Conservation (phyloP, 1,140 invertebrate genomes). For the Cephus cinctus region DNA sequence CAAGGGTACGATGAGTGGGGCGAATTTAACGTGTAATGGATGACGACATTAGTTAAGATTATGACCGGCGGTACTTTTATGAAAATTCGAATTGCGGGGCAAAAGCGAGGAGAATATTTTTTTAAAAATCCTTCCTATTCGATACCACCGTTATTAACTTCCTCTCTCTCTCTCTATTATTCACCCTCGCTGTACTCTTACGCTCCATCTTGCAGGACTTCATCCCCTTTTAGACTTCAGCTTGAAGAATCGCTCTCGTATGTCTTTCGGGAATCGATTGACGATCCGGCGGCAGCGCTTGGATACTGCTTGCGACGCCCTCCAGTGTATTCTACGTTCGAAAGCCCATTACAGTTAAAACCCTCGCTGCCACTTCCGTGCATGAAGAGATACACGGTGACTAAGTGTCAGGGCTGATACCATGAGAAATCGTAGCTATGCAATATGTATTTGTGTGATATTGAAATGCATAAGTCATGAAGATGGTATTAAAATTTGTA, state of each 20-base stretch:
- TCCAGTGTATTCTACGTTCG: no score
- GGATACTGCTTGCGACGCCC: no score
- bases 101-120: slow-evolving; percentile 18
- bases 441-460: no score
- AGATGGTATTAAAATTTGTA: no score
- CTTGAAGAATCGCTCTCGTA: no score
- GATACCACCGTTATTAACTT: not conserved
- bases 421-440: no score
- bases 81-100: slow-evolving; percentile 4
- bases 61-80: slow-evolving; percentile 6
- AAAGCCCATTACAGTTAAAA: no score
- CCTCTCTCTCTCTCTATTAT: not conserved
- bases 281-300: slow-evolving; percentile 12
- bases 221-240: no score
- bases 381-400: no score
- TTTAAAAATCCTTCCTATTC: slow-evolving; percentile 11
- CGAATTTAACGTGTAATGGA: slow-evolving; percentile 17
- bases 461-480: no score
- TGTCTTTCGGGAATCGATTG: slow-evolving; percentile 9
- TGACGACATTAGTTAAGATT: slow-evolving; percentile 28
- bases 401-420: no score
- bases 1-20: not conserved
- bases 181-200: slow-evolving; percentile 3
- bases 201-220: slow-evolving; percentile 12
- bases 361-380: no score